Conservation (phyloP, 2,888 invertebrate species). For the Drosophila parthenogenetica region DNA sequence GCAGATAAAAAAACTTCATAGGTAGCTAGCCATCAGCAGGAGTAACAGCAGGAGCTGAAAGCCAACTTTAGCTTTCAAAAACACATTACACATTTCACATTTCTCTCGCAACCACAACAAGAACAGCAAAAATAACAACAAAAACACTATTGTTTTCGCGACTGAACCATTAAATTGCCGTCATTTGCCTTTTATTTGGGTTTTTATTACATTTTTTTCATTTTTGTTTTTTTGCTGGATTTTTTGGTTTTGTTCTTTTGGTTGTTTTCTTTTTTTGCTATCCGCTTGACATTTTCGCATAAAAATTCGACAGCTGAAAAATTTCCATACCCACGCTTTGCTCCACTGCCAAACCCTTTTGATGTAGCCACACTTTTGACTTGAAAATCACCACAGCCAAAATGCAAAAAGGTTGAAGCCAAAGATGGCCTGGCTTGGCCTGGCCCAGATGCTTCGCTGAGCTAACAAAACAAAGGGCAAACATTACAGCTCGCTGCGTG, state of each 20-base stretch:
- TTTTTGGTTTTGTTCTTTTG: not conserved
- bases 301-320: constrained; percentile 77
- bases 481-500: constrained; percentile 22
- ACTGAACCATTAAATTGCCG: constrained; percentile 74
- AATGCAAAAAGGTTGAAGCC: constrained; percentile 40
- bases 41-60: not conserved
- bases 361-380: constrained; percentile 74
- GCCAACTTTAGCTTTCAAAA: constrained; percentile 67
- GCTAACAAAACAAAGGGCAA: constrained; percentile 72
- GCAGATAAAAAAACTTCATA: constrained; percentile 75
- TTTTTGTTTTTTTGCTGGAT: constrained; percentile 24
- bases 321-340: constrained; percentile 71
- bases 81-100: constrained; percentile 74
- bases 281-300: constrained; percentile 77
- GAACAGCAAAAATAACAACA: constrained; percentile 33
- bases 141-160: constrained; percentile 69
- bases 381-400: constrained; percentile 67
- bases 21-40: constrained; percentile 34
- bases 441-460: constrained; percentile 61
- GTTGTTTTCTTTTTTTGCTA: constrained; percentile 26
- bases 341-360: constrained; percentile 69
- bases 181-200: constrained; percentile 74
- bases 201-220: constrained; percentile 63
- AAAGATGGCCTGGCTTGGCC: constrained; percentile 44
- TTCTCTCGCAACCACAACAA: constrained; percentile 46